These are phyloP conservation scores for Diabrotica undecimpunctata DNA, from an alignment of 1,140 invertebrate species.

Conservation along the genomic window DNA sequence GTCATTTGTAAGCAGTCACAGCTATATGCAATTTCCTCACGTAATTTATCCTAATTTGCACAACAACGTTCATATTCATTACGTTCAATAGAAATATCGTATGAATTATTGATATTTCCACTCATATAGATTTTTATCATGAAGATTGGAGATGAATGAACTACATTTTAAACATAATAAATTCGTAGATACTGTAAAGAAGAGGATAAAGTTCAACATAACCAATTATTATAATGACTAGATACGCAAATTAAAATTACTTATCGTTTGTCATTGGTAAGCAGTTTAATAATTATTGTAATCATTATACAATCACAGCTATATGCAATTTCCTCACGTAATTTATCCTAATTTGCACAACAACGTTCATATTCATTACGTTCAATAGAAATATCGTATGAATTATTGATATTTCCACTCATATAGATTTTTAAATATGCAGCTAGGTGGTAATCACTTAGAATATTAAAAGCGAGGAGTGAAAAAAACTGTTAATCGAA, in stretches of 20 bases:
- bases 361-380: constrained; percentile 2
- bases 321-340: not conserved
- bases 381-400: not conserved
- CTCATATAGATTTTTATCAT: not conserved
- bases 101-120: constrained; percentile 3
- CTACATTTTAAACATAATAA: no score
- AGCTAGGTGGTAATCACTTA: not conserved
- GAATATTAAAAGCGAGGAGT: not conserved
- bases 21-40: not conserved
- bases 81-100: not conserved
- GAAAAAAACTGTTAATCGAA: not conserved
- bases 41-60: constrained; percentile 1
- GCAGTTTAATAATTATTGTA: not conserved
- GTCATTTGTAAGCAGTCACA: not conserved
- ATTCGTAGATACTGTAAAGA: no score
- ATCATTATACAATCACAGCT: not conserved
- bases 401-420: constrained; percentile 3
- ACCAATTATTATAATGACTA: no score
- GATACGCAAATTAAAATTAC: no score
- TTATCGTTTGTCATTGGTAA: no score
- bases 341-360: constrained; percentile 1
- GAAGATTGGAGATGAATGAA: no score
- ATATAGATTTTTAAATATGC: not conserved
- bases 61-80: constrained; percentile 2
- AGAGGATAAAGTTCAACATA: no score